Evolutionary conservation across 2,888 invertebrate genomes (phyloP).

Genomic region (Diaperis boleti): DNA sequence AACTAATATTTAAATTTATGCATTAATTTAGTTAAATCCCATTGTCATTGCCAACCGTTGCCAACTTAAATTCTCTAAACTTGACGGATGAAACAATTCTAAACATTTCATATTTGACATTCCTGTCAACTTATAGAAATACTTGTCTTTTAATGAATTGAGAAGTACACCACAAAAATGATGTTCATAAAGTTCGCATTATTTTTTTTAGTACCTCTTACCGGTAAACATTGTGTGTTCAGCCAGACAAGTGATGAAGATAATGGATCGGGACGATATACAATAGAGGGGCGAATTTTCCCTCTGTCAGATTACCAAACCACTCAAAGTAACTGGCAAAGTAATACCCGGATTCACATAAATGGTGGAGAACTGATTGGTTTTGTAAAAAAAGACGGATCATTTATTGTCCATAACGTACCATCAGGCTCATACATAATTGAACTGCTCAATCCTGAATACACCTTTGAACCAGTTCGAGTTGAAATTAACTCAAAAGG

Average conservation of each 20-base stretch:
- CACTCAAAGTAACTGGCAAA: conserved; percentile 77
- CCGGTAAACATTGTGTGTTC: background rate
- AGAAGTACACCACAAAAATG: background rate
- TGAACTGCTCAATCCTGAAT: conserved; percentile 92
- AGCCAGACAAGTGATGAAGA: conserved; percentile 58
- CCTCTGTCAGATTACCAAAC: conserved; percentile 74
- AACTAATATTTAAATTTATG: too few relatives aligned
- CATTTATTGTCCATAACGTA: conserved; percentile 88
- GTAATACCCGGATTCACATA: conserved; percentile 82
- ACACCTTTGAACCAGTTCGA: conserved; percentile 91
- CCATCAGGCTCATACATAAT: conserved; percentile 92
- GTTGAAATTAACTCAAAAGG: conserved; percentile 99
- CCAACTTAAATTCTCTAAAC: too few relatives aligned
- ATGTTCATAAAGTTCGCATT: background rate
- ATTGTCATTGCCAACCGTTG: too few relatives aligned
- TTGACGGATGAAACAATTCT: too few relatives aligned
- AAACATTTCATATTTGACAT: too few relatives aligned
- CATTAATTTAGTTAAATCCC: too few relatives aligned
- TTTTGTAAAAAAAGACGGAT: conserved; percentile 91
- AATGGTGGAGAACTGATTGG: conserved; percentile 92
- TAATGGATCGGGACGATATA: conserved; percentile 71
- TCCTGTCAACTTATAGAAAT: too few relatives aligned
- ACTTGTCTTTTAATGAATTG: too few relatives aligned
- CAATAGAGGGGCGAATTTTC: conserved; percentile 86
- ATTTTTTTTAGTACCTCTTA: background rate